Percentiles rank a stretch among this genome's conserved stretches.
Conservation (phyloP, 2,797 vertebrate genomes). For the Brotogeris chrysoptera region DNA sequence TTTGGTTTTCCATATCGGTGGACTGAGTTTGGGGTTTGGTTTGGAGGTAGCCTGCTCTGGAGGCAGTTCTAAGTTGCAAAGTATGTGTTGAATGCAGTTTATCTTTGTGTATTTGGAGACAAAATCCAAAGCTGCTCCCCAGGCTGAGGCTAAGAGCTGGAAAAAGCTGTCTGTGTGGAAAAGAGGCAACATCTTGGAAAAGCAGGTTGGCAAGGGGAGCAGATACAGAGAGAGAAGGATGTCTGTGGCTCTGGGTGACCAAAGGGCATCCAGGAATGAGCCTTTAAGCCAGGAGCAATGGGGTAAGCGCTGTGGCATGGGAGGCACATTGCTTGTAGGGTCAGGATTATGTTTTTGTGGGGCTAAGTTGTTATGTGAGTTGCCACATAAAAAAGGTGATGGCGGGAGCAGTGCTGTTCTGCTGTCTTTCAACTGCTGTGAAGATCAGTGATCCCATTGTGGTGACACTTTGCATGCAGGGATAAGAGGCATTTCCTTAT, state of each 20-base stretch:
- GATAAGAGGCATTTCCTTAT: conserved; percentile 31
- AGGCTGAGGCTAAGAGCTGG: not conserved
- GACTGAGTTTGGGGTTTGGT: not conserved
- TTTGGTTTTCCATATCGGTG: not conserved
- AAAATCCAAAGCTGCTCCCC: not conserved
- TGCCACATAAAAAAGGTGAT: conserved; percentile 8
- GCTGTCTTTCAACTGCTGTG: not conserved
- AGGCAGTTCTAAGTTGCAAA: not conserved
- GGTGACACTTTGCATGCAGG: not conserved
- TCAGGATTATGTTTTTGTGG: not conserved
- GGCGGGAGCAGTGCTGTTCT: not conserved
- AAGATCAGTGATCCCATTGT: conserved; percentile 17
- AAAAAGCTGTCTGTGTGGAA: not conserved
- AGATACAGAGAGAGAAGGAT: not conserved
- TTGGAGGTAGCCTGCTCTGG: not conserved
- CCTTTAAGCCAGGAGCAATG: not conserved
- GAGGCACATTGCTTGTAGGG: not conserved
- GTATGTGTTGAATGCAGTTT: not conserved
- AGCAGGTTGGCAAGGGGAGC: not conserved
- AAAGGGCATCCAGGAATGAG: not conserved
- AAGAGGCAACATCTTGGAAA: not conserved
- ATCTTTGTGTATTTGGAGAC: not conserved
- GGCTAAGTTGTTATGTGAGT: not conserved
- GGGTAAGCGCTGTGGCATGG: not conserved
- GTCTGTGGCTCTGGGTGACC: not conserved